These are phyloP conservation scores for Syngnathoides biaculeatus DNA, from an alignment of 2,113 vertebrate genomes.

Conservation along the genomic window DNA sequence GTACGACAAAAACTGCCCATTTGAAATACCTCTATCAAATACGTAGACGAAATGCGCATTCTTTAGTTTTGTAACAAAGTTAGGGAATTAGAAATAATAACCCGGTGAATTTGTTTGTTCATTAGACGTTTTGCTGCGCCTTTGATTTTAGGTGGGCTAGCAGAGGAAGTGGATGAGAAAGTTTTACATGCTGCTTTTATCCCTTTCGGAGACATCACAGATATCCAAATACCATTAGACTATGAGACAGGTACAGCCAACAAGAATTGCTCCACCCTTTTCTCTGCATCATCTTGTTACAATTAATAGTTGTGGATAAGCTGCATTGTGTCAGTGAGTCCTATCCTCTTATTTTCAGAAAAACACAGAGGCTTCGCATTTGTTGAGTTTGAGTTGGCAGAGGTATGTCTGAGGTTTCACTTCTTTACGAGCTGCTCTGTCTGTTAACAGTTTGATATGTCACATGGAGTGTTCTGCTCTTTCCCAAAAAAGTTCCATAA, in stretches of 20 bases:
- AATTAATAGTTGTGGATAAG: neutral
- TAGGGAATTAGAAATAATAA: neutral
- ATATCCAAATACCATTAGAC: constrained; percentile 95
- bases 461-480: neutral
- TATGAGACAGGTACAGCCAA: constrained; percentile 86
- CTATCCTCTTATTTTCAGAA: constrained; percentile 69
- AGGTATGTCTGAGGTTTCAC: constrained; percentile 70
- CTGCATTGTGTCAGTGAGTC: neutral
- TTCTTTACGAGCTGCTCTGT: neutral
- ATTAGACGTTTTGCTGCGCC: neutral
- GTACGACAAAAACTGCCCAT: too few species aligned
- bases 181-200: constrained; percentile 94
- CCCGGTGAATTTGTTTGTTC: neutral
- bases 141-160: constrained; percentile 81
- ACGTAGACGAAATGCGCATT: neutral
- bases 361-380: constrained; percentile 97
- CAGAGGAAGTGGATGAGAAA: constrained; percentile 94
- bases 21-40: neutral
- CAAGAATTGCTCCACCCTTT: neutral
- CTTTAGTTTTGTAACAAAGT: neutral
- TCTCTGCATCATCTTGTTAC: neutral
- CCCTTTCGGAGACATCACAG: constrained; percentile 91
- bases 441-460: neutral
- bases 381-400: constrained; percentile 91
- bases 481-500: too few species aligned